phyloP scores from a whole-genome alignment of 2,113 vertebrate genomes.

The Falco punctatus region DNA sequence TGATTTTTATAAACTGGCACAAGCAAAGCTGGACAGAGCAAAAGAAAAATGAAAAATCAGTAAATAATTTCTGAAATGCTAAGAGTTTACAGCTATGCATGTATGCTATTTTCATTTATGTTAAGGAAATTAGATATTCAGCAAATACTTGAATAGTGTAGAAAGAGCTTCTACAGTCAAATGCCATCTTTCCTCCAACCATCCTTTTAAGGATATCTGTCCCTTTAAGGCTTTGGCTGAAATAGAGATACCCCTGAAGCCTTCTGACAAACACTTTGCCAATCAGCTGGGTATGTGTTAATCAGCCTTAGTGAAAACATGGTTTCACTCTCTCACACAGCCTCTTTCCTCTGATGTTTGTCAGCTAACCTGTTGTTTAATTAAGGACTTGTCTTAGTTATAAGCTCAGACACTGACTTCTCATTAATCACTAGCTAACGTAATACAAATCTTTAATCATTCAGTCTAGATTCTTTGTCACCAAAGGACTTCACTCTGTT shows the following conservation, averaged over 20 bases:
- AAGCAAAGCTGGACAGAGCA: background rate
- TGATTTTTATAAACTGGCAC: background rate
- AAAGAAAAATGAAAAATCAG: background rate
- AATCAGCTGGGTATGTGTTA: background rate
- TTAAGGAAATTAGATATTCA: background rate
- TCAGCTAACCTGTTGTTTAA: slow-evolving; percentile 37
- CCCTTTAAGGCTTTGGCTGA: background rate
- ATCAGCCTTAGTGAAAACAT: background rate
- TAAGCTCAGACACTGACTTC: background rate
- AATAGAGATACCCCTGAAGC: background rate
- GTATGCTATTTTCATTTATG: background rate
- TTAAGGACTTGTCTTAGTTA: slow-evolving; percentile 28
- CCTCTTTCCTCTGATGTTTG: background rate
- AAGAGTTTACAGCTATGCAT: background rate
- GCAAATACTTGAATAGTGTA: background rate
- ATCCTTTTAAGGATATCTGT: background rate
- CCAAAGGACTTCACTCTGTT: background rate
- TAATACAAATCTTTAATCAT: slow-evolving; percentile 5
- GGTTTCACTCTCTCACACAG: background rate
- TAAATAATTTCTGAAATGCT: background rate
- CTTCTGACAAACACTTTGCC: background rate
- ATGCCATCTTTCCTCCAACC: background rate
- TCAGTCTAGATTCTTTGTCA: slow-evolving; percentile 6
- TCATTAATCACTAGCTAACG: slow-evolving; percentile 23
- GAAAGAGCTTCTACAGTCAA: background rate